These are phyloP conservation scores for Iphiclides podalirius DNA, from an alignment of 2,888 invertebrate species.

Conservation along the genomic window DNA sequence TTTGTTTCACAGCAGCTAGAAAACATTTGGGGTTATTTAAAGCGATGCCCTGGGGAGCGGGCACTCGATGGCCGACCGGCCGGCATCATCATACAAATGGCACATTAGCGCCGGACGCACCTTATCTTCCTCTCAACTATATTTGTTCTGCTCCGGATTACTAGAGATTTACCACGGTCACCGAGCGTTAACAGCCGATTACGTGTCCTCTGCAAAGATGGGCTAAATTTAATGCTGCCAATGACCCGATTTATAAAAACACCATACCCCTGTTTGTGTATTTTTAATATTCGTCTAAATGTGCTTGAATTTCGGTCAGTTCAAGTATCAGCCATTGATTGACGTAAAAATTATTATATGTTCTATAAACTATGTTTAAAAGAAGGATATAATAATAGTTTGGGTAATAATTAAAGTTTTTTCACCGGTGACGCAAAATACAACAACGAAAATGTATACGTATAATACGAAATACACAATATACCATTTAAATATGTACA, in stretches of 20 bases:
- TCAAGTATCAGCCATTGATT: too few relatives aligned
- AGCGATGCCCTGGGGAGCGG: constrained; percentile 35
- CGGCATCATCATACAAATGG: constrained; percentile 77
- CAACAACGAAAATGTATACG: too few relatives aligned
- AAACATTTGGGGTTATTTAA: constrained; percentile 42
- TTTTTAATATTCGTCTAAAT: constrained; percentile 1
- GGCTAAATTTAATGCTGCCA: constrained; percentile 58
- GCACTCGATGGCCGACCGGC: constrained; percentile 32
- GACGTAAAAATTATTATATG: too few relatives aligned
- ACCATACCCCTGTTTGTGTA: constrained; percentile 31
- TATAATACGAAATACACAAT: too few relatives aligned
- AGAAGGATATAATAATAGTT: too few relatives aligned
- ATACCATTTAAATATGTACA: too few relatives aligned
- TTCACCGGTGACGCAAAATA: too few relatives aligned
- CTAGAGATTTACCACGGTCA: constrained; percentile 75
- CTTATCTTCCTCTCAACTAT: constrained; percentile 77
- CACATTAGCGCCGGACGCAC: constrained; percentile 72
- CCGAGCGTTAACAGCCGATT: constrained; percentile 69
- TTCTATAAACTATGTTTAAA: too few relatives aligned
- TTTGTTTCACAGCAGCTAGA: constrained; percentile 2
- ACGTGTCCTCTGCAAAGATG: constrained; percentile 72
- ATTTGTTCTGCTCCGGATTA: constrained; percentile 75
- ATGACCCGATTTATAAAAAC: constrained; percentile 50
- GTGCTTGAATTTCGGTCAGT: too few relatives aligned
- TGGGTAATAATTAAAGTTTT: too few relatives aligned